Percentiles rank a stretch among this genome's conserved stretches.
phyloP scores from a whole-genome alignment of 2,113 vertebrate species.

The Varanus komodoensis region DNA sequence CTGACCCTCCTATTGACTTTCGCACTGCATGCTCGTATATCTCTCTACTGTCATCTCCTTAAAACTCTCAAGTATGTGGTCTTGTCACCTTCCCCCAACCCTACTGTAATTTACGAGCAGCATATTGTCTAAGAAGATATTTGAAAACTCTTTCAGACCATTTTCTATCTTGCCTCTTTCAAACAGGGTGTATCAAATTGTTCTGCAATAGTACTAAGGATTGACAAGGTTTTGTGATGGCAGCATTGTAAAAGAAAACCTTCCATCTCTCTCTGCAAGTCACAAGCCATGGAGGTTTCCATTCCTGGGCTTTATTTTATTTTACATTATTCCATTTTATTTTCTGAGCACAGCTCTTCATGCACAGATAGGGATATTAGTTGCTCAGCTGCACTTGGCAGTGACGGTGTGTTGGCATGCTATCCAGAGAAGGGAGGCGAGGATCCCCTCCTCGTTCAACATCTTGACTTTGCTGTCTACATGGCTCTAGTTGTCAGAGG shows the following conservation, averaged over 20 bases:
- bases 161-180: no score
- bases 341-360: neutral
- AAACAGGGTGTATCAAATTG: conserved; percentile 29
- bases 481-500: neutral
- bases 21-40: neutral
- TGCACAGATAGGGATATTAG: rapidly evolving
- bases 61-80: neutral
- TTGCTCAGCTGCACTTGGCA: neutral
- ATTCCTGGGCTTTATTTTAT: neutral
- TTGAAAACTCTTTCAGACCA: neutral
- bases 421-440: neutral
- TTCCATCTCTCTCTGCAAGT: neutral
- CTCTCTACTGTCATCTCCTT: neutral
- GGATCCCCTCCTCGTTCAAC: neutral
- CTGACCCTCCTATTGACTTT: no score
- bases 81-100: neutral
- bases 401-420: neutral
- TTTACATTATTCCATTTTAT: neutral
- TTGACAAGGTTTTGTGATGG: neutral
- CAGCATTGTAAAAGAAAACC: rapidly evolving
- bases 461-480: neutral
- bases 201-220: conserved; percentile 1
- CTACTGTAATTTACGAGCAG: neutral
- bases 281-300: neutral
- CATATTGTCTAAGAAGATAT: neutral